Evolutionary conservation across 2,888 invertebrate species (phyloP), one percentile per base, ranked within the genome.

Genomic region (Napeogenes sylphis): DNA sequence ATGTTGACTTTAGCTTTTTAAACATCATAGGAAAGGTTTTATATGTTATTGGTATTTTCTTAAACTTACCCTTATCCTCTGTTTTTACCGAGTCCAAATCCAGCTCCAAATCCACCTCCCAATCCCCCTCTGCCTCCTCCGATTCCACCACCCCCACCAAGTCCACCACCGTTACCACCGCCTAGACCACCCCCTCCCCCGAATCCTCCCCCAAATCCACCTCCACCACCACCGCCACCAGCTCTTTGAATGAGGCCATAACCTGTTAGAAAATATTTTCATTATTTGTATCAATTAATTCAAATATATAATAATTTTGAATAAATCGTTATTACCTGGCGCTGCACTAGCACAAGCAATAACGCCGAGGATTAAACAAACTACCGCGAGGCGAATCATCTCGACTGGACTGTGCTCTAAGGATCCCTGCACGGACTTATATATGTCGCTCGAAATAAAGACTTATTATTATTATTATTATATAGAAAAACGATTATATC

Each of bases 361-460:
- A 32, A 87, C 81, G 74, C 84, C 86, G 67, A 88, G 65, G 72
- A 81, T 85, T 70, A 84, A 68, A 53, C 79, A 76, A 66, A 76
- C 73, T n/a, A 87, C 68, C 68, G 75, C 77, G 45, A 88, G 79
- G 58, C 84, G 84, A 66, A 82, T 77, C 88, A 88, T 89, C 67
- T 71, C 70, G 71, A 63, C 56, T 68, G 63, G 67, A 82, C 79
- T 81, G 79, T 80, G 72, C 64, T 62, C 30, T 53, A 38, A 51
- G 21, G 45, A 32, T 61, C 65, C 64, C 66, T 61, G 60, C 66
- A 59, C 62, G 62, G 55, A 67, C 79, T 81, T 87, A 75, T 87
- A 87, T 84, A 84, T 75, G 64, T 21, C 21, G 21, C 21, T 21
- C 21, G 21, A 21, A 21, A 21, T 21, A 21, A 21, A 21, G 21